A percentile compares a stretch with the other conserved stretches of the same genome.
These are phyloP conservation scores for Micromussa lordhowensis DNA, from an alignment of 92 coral and sea anemone genomes.

Conservation along the genomic window DNA sequence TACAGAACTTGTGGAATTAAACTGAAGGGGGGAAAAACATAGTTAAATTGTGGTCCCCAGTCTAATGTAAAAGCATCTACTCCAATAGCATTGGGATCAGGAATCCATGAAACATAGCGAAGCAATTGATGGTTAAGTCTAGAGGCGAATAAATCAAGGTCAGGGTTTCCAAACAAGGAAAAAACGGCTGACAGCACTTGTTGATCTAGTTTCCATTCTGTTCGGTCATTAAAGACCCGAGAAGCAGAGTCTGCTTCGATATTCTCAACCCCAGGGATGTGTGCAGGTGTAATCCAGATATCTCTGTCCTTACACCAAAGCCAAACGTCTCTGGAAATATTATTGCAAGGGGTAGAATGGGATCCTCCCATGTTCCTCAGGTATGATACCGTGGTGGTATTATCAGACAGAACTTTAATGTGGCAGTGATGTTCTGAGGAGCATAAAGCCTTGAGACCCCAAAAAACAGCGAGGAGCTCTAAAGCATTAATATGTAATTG, in stretches of 20 bases:
- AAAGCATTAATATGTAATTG: constrained; percentile 24
- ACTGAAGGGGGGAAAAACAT: constrained; percentile 50
- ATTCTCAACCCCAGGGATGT: constrained; percentile 57
- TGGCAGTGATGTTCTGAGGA: constrained; percentile 26
- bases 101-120: constrained; percentile 45
- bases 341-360: constrained; percentile 39
- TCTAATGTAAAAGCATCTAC: constrained; percentile 53
- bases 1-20: constrained; percentile 42
- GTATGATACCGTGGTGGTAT: constrained; percentile 40
- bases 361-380: constrained; percentile 51
- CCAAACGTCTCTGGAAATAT: constrained; percentile 38
- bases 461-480: constrained; percentile 35
- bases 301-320: constrained; percentile 45
- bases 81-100: constrained; percentile 50
- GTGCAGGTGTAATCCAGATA: constrained; percentile 54
- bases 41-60: constrained; percentile 26
- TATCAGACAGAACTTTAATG: constrained; percentile 48
- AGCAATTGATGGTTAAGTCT: constrained; percentile 29
- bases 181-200: constrained; percentile 2
- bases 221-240: constrained; percentile 38
- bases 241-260: constrained; percentile 57
- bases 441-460: constrained; percentile 46
- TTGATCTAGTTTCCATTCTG: constrained; percentile 48
- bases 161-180: constrained; percentile 29
- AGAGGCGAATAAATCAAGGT: constrained; percentile 49